phyloP scores from a whole-genome alignment of 2,888 invertebrate species.

The Polydrusus cervinus region DNA sequence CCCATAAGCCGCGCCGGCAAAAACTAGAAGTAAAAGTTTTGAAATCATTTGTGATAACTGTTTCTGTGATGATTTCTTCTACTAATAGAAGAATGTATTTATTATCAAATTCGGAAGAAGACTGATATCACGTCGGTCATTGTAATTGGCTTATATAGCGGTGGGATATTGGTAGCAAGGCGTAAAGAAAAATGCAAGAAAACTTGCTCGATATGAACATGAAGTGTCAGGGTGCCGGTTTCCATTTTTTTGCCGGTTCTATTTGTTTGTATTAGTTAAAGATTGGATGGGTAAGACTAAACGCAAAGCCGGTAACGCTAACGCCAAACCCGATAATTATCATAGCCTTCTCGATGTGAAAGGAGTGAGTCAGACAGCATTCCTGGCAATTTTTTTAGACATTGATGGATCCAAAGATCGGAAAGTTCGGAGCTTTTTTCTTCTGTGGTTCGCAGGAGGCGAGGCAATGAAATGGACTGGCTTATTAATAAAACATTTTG shows the following conservation, averaged over 20 bases:
- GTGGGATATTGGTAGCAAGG: constrained; percentile 23
- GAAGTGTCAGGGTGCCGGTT: constrained; percentile 45
- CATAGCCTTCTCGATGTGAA: no score
- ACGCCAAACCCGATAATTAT: background rate
- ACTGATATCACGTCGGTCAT: constrained; percentile 40
- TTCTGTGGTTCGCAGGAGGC: no score
- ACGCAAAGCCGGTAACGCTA: background rate
- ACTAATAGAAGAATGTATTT: no score
- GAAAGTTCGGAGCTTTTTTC: no score
- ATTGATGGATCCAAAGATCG: no score
- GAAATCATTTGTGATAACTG: constrained; percentile 11
- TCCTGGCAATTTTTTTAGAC: no score
- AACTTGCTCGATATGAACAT: constrained; percentile 34
- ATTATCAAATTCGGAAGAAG: constrained; percentile 36
- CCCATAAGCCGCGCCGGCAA: constrained; percentile 28
- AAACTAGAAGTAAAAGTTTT: constrained; percentile 7
- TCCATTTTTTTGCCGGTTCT: constrained; percentile 16
- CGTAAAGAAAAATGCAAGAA: constrained; percentile 35
- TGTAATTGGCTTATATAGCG: constrained; percentile 38
- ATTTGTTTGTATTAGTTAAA: background rate
- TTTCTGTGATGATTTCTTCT: background rate
- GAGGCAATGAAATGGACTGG: no score
- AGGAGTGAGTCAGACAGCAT: no score
- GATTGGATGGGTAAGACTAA: background rate
- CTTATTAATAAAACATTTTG: no score